Conservation (phyloP, 2,888 invertebrate species). For the Hyppa rectilinea region DNA sequence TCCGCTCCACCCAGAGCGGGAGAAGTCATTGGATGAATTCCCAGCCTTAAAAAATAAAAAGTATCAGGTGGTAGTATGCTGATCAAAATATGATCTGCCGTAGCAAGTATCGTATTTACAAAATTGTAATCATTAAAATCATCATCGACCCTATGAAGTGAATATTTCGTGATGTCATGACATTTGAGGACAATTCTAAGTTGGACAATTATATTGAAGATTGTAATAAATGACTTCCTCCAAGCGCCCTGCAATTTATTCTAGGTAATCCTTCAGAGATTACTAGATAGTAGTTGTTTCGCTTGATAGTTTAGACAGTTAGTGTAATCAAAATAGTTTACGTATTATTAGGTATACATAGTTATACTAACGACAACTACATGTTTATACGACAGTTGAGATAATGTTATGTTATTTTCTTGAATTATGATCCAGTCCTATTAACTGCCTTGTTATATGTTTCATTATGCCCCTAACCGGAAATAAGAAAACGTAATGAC, state of each 20-base stretch:
- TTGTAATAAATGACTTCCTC: too few relatives aligned
- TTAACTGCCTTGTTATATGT: background rate
- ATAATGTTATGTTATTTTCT: slow-evolving; percentile 40
- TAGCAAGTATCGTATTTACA: too few relatives aligned
- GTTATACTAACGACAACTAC: background rate
- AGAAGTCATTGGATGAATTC: too few relatives aligned
- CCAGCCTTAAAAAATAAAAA: too few relatives aligned
- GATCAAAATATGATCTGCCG: too few relatives aligned
- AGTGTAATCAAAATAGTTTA: slow-evolving; percentile 18
- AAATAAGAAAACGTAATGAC: slow-evolving; percentile 42
- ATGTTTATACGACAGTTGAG: background rate
- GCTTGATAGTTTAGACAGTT: background rate
- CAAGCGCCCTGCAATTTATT: background rate
- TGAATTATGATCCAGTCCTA: slow-evolving; percentile 4
- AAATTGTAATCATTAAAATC: too few relatives aligned
- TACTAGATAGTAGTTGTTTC: background rate
- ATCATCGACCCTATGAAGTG: too few relatives aligned
- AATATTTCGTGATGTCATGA: too few relatives aligned
- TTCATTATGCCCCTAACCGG: background rate
- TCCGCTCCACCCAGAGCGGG: too few relatives aligned
- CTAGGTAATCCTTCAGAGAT: background rate
- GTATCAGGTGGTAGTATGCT: too few relatives aligned
- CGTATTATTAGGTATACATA: slow-evolving; percentile 6
- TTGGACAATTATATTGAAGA: too few relatives aligned
- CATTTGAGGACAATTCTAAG: too few relatives aligned